phyloP scores from a whole-genome alignment of 2,888 invertebrate species.

The Volucella inflata region DNA sequence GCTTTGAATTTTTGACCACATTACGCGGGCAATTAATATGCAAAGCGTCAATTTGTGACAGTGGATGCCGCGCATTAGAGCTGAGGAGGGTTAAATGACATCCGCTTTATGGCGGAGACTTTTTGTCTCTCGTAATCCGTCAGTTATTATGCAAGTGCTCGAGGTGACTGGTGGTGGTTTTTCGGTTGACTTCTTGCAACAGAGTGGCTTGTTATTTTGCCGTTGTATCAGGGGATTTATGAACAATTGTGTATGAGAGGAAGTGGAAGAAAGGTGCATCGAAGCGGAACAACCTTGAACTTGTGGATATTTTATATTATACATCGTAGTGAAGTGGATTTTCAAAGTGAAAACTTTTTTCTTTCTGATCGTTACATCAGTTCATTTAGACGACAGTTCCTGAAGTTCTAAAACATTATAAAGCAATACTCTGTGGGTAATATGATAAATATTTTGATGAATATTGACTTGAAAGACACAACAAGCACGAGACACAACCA shows the following conservation, averaged over 20 bases:
- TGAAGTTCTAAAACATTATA: too few species aligned
- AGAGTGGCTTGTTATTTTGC: neutral
- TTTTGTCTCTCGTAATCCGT: conserved; percentile 21
- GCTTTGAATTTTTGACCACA: conserved; percentile 38
- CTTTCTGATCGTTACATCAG: too few species aligned
- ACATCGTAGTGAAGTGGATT: too few species aligned
- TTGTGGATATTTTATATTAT: too few species aligned
- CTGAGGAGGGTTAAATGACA: conserved; percentile 62
- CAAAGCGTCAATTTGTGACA: conserved; percentile 58
- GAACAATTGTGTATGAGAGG: conserved; percentile 11
- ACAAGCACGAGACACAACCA: too few species aligned
- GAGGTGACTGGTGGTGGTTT: conserved; percentile 15
- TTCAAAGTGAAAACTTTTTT: too few species aligned
- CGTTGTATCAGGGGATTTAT: neutral
- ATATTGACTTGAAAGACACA: too few species aligned
- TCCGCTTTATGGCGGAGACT: conserved; percentile 47
- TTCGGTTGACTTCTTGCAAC: conserved; percentile 21
- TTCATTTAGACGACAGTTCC: too few species aligned
- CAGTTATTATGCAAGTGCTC: conserved; percentile 36
- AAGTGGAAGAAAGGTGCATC: neutral
- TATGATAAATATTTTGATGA: too few species aligned
- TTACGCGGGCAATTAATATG: conserved; percentile 54
- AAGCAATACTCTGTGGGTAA: too few species aligned
- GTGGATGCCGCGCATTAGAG: conserved; percentile 8
- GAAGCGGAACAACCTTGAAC: neutral